Evolutionary conservation across 2,888 invertebrate genomes (phyloP), one percentile per base, ranked within the genome.

Genomic region (Chironomus tentans): DNA sequence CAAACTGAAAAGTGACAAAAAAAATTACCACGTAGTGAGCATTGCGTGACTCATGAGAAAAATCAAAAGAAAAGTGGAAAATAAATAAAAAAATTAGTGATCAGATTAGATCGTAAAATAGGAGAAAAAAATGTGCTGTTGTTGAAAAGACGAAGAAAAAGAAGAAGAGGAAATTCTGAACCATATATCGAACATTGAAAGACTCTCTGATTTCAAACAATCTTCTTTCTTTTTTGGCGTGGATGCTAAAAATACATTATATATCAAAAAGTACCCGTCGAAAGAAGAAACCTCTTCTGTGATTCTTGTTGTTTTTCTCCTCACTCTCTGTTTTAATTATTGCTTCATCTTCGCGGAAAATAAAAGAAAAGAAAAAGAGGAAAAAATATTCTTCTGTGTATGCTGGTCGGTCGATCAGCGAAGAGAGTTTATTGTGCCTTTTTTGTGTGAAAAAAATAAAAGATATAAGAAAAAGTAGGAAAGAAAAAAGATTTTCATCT

Each of bases 251-350:
- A 68, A 68, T 74, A 74, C 22, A 72, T 18, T 56, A 50, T 50
- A 38, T 50, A 50, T 48, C 24, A 47, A 74, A n/a, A 68, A 68
- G n/a, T 46, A 68, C 28, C 12, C 74, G 21, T 22, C 62, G 72
- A 61, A 62, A 71, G 70, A 56, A 71, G 47, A 56, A 71, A 28
- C 28, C 46, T 68, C 71, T 61, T 73, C 72, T 61, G 56, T 56
- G 72, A 73, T 68, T 74, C 74, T 74, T 74, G 74, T 74, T 68
- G 65, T 65, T 47, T 70, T 38, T 68, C 24, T 61, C 47, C 13
- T 38, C 38, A 28, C n/a, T 68, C 68, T 10, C 24, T 65, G 13
- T 65, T 65, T 24, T 65, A 68, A 74, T 72, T 72, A 72, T 72
- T 72, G 72, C 61, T 72, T 72, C 72, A 74, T 68, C 28, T 28